Evolutionary conservation across 2,113 vertebrate genomes (phyloP), one percentile per base, ranked within the genome.

Genomic region (Thryonomys swinderianus): DNA sequence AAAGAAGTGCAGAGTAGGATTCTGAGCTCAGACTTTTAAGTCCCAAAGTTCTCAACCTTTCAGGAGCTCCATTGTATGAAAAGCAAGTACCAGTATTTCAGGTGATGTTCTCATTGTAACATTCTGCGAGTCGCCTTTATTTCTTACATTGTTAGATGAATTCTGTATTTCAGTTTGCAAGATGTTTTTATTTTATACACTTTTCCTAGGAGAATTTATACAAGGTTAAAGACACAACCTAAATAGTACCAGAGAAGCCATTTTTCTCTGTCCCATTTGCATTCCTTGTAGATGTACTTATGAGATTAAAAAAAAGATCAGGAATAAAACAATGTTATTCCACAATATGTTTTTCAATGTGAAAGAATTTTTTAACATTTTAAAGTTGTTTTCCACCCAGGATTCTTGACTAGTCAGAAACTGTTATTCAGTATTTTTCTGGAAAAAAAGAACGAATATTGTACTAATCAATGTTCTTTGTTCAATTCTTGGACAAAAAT

Each of bases 401-500:
- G 10, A 93, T 89, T 95, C 40, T 85, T 96, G 48, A 66, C 34
- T 83, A 61, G 32, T 71, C 25, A 67, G 45, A 40, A 90, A 40
- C 30, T 85, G 21, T 74, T 93, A 78, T 32, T 76, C 14, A 95
- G 62, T 18, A n/a, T 62, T 85, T 88, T 62, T 59, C 42, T 12
- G 9, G 40, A 59, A 84, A 93, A n/a, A 51, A 95, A 83, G 0
- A 80, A 92, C 51, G 18, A 88, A 6, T 79, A 95, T 91, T 86
- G 53, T 86, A 80, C 62, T 93, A 91, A 93, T 96, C 62, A 90
- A 40, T 85, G 40, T 71, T 90, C 42, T 95, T 93, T 94, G 71
- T 94, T 96, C 67, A 94, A 73, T 81, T 93, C 37, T 64, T 80
- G 91, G 83, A 76, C 79, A 93, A 91, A 96, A 93, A 23, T 90